Conservation (phyloP, 2,888 invertebrate genomes). For the Leucophenga montana region DNA sequence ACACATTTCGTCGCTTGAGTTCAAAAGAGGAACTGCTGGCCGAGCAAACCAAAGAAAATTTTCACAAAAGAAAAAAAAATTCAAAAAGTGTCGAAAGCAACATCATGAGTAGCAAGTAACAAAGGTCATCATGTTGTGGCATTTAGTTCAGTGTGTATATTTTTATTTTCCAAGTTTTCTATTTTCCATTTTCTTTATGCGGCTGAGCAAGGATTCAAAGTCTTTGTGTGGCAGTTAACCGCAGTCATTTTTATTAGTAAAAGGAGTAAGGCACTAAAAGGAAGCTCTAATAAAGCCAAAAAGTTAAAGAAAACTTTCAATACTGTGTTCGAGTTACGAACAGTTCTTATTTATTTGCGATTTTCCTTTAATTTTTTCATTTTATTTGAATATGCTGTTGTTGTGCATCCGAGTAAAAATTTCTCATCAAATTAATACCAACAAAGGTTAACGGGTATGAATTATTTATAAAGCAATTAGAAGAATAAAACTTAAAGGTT, state of each 20-base stretch:
- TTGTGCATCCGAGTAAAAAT: not conserved
- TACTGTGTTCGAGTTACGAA: not conserved
- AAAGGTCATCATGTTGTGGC: constrained; percentile 19
- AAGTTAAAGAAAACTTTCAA: not conserved
- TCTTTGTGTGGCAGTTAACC: not conserved
- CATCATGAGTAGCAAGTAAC: constrained; percentile 7
- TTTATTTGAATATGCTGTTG: not conserved
- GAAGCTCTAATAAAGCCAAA: too few relatives aligned
- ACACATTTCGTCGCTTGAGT: too few relatives aligned
- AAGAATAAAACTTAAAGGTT: not conserved
- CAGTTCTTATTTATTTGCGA: not conserved
- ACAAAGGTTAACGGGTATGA: constrained; percentile 17
- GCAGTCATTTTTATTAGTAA: not conserved
- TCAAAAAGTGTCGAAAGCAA: constrained; percentile 9
- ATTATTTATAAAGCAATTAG: constrained; percentile 61
- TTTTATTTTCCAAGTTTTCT: not conserved
- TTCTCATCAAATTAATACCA: not conserved
- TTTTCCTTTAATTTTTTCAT: not conserved
- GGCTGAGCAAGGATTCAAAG: not conserved
- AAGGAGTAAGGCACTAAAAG: not conserved
- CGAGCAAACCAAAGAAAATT: not conserved
- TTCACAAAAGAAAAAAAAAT: not conserved
- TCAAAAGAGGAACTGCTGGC: not conserved
- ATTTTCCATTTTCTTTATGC: not conserved
- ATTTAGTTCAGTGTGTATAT: constrained; percentile 3